These are phyloP conservation scores for Mustela lutreola DNA, from an alignment of 2,113 vertebrate genomes.

Conservation along the genomic window DNA sequence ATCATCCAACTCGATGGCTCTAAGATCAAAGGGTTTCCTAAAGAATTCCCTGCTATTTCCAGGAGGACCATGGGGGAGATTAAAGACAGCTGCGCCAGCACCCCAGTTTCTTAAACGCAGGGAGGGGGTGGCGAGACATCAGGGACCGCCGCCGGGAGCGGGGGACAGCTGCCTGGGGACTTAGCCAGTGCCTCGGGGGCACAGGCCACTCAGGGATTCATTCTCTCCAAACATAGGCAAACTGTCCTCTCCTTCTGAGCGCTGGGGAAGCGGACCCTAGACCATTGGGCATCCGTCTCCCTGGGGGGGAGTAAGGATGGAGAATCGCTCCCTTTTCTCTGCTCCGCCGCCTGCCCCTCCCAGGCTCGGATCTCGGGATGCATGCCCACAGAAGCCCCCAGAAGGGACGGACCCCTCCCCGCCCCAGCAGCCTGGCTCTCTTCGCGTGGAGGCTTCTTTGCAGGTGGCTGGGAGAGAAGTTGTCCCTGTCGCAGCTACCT, in stretches of 20 bases:
- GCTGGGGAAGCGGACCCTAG: background rate
- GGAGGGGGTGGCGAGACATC: background rate
- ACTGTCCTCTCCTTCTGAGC: background rate
- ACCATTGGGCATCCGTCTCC: background rate
- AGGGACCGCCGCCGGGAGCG: background rate
- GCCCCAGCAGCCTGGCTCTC: background rate
- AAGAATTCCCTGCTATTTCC: background rate
- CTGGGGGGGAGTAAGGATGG: background rate
- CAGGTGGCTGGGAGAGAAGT: slow-evolving; percentile 29
- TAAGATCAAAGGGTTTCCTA: background rate
- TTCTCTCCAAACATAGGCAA: background rate
- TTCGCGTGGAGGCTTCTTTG: background rate
- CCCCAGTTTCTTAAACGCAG: background rate
- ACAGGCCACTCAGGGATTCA: background rate
- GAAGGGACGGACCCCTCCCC: background rate
- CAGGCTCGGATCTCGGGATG: background rate
- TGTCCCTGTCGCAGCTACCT: background rate
- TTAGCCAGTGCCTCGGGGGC: background rate
- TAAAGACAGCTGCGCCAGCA: background rate
- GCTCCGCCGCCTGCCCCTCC: background rate
- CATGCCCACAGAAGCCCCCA: background rate
- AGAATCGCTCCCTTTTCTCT: background rate
- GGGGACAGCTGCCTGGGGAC: background rate
- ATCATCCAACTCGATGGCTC: background rate
- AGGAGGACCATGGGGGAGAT: background rate